Evolutionary conservation across 1,140 invertebrate genomes (phyloP).

Genomic region (Drosophila yakuba): DNA sequence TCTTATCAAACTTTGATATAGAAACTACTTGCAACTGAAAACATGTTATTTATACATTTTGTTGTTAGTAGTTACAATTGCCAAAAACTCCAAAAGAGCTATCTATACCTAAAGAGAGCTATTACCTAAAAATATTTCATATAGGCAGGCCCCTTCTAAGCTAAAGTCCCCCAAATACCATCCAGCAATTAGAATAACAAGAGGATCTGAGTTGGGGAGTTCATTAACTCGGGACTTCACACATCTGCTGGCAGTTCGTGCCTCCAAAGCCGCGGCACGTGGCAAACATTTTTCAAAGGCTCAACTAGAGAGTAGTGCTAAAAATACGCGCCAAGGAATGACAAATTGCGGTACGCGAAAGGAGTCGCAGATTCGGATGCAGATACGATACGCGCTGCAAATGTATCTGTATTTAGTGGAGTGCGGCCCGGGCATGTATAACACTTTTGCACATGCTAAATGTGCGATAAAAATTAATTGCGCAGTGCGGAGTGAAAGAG

Average conservation of each 20-base stretch:
- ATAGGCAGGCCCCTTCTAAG: background rate
- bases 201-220: slow-evolving; percentile 34
- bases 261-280: slow-evolving; percentile 32
- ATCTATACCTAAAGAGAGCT: too few species aligned
- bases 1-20: too few species aligned
- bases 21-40: too few species aligned
- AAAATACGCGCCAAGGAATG: slow-evolving; percentile 49
- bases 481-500: slow-evolving; percentile 55
- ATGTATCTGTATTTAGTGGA: slow-evolving; percentile 9
- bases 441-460: slow-evolving; percentile 76
- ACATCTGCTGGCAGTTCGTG: slow-evolving; percentile 27
- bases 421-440: slow-evolving; percentile 25
- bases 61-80: too few species aligned
- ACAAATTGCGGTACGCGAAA: slow-evolving; percentile 65
- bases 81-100: too few species aligned
- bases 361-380: slow-evolving; percentile 24
- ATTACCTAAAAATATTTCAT: background rate
- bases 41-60: too few species aligned
- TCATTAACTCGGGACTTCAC: slow-evolving; percentile 59
- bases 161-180: too few species aligned
- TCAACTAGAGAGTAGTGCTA: slow-evolving; percentile 49
- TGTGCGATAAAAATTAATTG: slow-evolving; percentile 84
- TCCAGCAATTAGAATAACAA: slow-evolving; percentile 18
- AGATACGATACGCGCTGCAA: slow-evolving; percentile 16
- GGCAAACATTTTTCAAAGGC: slow-evolving; percentile 63